Conservation (phyloP, 2,888 invertebrate species). For the Brachyopa scutellaris region DNA sequence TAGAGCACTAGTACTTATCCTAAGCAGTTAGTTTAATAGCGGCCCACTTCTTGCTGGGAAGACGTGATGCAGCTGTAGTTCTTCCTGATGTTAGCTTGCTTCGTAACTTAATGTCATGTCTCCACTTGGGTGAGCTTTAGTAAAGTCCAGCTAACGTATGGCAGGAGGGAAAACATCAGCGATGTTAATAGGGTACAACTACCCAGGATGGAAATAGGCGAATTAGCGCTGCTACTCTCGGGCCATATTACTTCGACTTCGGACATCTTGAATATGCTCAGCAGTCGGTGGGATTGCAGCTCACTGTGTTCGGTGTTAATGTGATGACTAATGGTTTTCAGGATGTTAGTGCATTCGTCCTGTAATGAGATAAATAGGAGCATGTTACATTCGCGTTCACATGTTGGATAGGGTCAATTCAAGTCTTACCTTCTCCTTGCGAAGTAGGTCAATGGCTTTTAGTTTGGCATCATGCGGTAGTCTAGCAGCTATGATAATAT, state of each 20-base stretch:
- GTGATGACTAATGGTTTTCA: constrained; percentile 91
- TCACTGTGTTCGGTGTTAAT: constrained; percentile 93
- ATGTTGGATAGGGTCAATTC: no score
- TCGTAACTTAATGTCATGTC: constrained; percentile 66
- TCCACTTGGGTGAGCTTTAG: constrained; percentile 36
- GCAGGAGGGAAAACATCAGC: constrained; percentile 60
- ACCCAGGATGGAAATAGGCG: constrained; percentile 53
- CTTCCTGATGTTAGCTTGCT: constrained; percentile 10
- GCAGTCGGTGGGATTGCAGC: constrained; percentile 91
- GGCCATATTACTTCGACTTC: constrained; percentile 94
- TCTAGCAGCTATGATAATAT: constrained; percentile 92
- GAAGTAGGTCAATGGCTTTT: constrained; percentile 86
- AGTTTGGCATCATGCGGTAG: constrained; percentile 86
- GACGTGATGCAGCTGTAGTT: constrained; percentile 1
- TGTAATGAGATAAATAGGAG: no score
- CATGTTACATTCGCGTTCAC: no score
- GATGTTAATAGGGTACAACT: constrained; percentile 57
- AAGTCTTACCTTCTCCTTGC: constrained; percentile 88
- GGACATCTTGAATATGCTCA: constrained; percentile 96
- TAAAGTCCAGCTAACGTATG: constrained; percentile 67
- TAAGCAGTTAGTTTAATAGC: constrained; percentile 64
- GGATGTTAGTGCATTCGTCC: constrained; percentile 92
- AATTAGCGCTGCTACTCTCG: constrained; percentile 79
- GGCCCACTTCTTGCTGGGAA: constrained; percentile 37
- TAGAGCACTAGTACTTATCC: constrained; percentile 62